These are phyloP conservation scores for Cynodonichthys magdalenae DNA, from an alignment of 2,797 vertebrate species.

Conservation along the genomic window DNA sequence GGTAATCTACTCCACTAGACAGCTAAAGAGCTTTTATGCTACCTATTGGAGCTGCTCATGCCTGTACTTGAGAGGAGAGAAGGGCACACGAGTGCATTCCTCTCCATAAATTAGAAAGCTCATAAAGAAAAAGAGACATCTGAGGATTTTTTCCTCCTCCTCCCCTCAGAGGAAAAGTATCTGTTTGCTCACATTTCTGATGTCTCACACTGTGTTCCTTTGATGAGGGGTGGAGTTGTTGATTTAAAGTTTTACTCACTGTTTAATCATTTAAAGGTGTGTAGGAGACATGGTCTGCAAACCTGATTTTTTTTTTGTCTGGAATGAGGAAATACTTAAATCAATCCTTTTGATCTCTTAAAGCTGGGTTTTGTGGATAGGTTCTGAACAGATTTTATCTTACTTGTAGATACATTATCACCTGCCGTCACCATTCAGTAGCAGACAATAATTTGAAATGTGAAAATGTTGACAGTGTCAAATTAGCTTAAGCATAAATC, in stretches of 20 bases:
- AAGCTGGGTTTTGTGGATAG: too few species aligned
- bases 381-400: too few species aligned
- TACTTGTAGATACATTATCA: too few species aligned
- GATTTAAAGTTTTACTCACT: neutral
- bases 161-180: slow-evolving; percentile 33
- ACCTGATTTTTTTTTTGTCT: neutral
- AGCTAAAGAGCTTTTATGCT: slow-evolving; percentile 79
- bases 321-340: neutral
- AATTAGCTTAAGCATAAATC: too few species aligned
- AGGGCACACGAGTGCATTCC: slow-evolving; percentile 71
- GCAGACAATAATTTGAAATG: too few species aligned
- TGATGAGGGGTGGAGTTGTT: neutral
- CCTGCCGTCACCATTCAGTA: too few species aligned
- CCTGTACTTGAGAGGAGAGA: slow-evolving; percentile 69
- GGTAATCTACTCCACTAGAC: slow-evolving; percentile 81
- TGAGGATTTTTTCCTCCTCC: slow-evolving; percentile 20
- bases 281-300: neutral
- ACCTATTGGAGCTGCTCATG: slow-evolving; percentile 73
- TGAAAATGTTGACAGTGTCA: too few species aligned
- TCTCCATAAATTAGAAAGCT: slow-evolving; percentile 76
- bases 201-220: slow-evolving; percentile 3
- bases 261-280: neutral
- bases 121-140: slow-evolving; percentile 57
- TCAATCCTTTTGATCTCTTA: neutral
- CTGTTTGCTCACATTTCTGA: slow-evolving; percentile 50